Evolutionary conservation across 1,140 invertebrate species (phyloP).

Genomic region (Drosophila aff.): DNA sequence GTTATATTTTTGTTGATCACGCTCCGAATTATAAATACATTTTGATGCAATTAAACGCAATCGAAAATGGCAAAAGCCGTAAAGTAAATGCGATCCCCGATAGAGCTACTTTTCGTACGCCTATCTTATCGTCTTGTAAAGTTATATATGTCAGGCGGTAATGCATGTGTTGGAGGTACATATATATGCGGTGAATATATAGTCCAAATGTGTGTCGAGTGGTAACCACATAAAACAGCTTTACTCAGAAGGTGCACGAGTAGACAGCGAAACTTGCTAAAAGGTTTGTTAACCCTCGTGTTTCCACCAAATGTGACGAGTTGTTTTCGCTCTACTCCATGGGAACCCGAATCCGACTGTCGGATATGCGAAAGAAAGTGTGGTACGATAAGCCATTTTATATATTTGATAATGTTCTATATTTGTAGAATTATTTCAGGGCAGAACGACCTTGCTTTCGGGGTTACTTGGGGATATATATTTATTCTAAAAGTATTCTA

Average conservation of each 20-base stretch:
- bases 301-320: constrained; percentile 4
- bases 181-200: constrained; percentile 11
- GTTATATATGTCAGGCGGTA: constrained; percentile 18
- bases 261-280: constrained; percentile 27
- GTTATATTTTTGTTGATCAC: constrained; percentile 13
- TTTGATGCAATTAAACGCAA: constrained; percentile 68
- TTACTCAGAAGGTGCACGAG: not conserved
- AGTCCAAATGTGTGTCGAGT: constrained; percentile 38
- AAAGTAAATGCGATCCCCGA: constrained; percentile 26
- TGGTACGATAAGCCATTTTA: constrained; percentile 16
- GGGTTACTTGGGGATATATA: not conserved
- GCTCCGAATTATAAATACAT: constrained; percentile 57
- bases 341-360: constrained; percentile 18
- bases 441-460: constrained; percentile 1
- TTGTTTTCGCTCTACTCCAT: constrained; percentile 23
- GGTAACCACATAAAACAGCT: constrained; percentile 20
- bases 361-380: constrained; percentile 34
- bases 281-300: constrained; percentile 39
- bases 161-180: not conserved
- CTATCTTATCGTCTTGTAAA: constrained; percentile 60
- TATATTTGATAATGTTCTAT: constrained; percentile 37
- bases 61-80: constrained; percentile 47
- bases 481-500: not conserved
- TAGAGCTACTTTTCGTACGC: constrained; percentile 18
- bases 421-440: constrained; percentile 10